Conservation (phyloP, 2,113 vertebrate species). For the Takifugu bimaculatus region DNA sequence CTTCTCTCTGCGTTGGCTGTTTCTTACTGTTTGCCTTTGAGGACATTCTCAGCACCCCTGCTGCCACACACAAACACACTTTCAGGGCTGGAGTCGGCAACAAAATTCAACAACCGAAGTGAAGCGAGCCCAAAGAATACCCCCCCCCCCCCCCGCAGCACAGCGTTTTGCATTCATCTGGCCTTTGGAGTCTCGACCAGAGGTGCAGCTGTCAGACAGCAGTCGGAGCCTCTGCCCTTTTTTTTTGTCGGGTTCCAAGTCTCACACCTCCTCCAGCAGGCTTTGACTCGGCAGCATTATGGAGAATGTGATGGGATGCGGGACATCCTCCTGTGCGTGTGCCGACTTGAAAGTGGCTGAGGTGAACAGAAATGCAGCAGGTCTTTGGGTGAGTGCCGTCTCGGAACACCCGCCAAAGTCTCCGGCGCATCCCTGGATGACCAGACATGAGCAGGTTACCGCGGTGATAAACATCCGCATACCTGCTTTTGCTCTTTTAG, state of each 20-base stretch:
- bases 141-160: neutral
- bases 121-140: neutral
- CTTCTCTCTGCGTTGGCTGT: neutral
- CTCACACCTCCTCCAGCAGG: constrained; percentile 4
- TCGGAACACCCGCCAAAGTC: constrained; percentile 24
- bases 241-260: constrained; percentile 13
- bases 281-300: constrained; percentile 34
- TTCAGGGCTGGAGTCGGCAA: constrained; percentile 12
- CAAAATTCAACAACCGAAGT: constrained; percentile 1
- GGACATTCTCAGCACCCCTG: neutral
- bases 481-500: neutral
- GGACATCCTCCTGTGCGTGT: constrained; percentile 13
- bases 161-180: neutral
- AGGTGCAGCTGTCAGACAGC: constrained; percentile 8
- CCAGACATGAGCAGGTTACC: neutral
- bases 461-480: neutral
- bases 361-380: constrained; percentile 24
- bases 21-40: neutral
- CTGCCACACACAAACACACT: constrained; percentile 1
- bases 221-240: constrained; percentile 7
- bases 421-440: neutral
- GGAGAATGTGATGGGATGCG: constrained; percentile 25
- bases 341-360: constrained; percentile 30
- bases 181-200: constrained; percentile 7
- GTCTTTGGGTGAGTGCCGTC: constrained; percentile 25